These are phyloP conservation scores for Trissolcus basalis DNA, from an alignment of 1,140 invertebrate genomes.

Conservation along the genomic window DNA sequence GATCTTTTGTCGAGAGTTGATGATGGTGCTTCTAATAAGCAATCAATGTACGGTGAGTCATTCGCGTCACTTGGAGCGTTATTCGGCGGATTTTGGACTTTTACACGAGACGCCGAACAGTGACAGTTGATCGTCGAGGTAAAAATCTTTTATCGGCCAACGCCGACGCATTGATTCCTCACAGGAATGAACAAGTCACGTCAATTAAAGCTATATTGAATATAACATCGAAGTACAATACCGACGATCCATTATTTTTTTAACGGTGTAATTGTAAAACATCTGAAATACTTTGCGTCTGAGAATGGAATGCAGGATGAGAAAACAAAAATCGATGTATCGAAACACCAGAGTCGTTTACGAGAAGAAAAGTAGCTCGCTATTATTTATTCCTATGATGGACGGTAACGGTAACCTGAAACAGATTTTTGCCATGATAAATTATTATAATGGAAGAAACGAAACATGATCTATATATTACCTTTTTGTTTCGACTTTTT, in stretches of 20 bases:
- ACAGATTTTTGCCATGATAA: constrained; percentile 11
- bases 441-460: too few relatives aligned
- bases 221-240: constrained; percentile 51
- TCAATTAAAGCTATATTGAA: constrained; percentile 59
- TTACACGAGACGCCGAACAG: constrained; percentile 51
- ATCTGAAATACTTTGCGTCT: constrained; percentile 33
- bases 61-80: constrained; percentile 54
- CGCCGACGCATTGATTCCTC: constrained; percentile 50
- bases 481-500: too few relatives aligned
- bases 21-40: constrained; percentile 59
- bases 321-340: constrained; percentile 22
- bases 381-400: constrained; percentile 21
- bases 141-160: constrained; percentile 54
- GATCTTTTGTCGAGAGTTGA: constrained; percentile 58
- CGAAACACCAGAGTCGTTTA: constrained; percentile 3
- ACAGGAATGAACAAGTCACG: constrained; percentile 57
- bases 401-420: constrained; percentile 41
- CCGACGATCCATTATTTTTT: constrained; percentile 51
- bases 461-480: too few relatives aligned
- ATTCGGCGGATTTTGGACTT: constrained; percentile 57
- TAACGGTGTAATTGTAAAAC: constrained; percentile 42
- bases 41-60: constrained; percentile 56
- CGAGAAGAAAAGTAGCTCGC: constrained; percentile 27
- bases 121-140: constrained; percentile 49
- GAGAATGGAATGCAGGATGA: constrained; percentile 33